Percentiles rank a stretch among this genome's conserved stretches.
Evolutionary conservation across 2,113 vertebrate genomes (phyloP).

Genomic region (Excalfactoria chinensis): DNA sequence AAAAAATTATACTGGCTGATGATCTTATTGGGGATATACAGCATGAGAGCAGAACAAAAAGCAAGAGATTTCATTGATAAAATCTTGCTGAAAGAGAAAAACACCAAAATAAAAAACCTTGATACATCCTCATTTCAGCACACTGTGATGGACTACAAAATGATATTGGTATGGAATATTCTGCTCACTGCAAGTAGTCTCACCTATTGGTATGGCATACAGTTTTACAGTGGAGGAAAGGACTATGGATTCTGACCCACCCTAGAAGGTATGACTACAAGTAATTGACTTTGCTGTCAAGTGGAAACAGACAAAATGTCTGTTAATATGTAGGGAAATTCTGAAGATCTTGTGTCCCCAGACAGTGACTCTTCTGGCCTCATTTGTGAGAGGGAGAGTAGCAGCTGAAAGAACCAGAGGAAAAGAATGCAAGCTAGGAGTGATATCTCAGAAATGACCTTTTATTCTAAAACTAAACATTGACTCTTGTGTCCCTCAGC

Average conservation of each 20-base stretch:
- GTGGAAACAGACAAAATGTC: background rate
- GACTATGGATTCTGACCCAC: background rate
- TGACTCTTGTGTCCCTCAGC: background rate
- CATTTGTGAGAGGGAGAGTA: background rate
- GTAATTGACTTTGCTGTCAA: background rate
- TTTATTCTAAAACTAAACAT: background rate
- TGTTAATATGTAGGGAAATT: background rate
- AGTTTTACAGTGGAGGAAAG: background rate
- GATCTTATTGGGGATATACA: background rate
- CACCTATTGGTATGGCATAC: accelerated
- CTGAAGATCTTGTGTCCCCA: background rate
- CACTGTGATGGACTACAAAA: background rate
- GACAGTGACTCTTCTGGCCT: background rate
- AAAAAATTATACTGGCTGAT: background rate
- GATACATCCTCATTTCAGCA: background rate
- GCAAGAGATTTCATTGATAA: background rate
- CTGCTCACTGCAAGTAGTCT: background rate
- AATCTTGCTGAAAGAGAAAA: background rate
- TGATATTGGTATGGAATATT: background rate
- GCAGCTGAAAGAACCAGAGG: background rate
- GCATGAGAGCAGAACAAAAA: background rate
- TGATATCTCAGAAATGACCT: background rate
- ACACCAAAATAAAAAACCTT: background rate
- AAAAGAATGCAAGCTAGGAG: background rate
- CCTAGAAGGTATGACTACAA: background rate